Evolutionary conservation across 2,888 invertebrate species (phyloP), one percentile per base, ranked within the genome.

Genomic region (Coelopa pilipes): DNA sequence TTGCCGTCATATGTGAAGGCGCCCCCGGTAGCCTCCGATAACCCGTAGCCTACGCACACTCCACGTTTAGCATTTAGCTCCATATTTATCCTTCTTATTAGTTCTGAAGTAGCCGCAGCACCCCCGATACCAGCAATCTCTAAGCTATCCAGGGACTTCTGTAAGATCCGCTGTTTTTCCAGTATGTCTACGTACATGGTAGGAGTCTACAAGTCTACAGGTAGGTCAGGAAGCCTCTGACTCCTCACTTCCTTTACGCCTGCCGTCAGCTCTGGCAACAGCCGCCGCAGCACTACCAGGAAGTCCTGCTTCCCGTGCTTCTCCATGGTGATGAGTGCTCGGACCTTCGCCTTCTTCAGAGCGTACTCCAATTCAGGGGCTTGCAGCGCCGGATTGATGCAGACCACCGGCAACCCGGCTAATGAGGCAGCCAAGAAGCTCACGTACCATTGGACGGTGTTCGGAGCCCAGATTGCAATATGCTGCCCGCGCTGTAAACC

Each of bases 111-210:
- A 79, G 92, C 92, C 0, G 92, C 89, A 0, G 95, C 89, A 11
- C 94, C 95, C 1, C 93, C 94, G 74, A 91, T 90, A 11, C 92
- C 82, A 0, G 92, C 93, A 17, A 89, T 81, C 74, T 88, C 86
- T 4, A 88, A 78, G 0, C 86, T 85, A 63, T 88, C 86, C 46
- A 90, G 86, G 4, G 88, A 84, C n/a, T 86, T 82, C 5, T 88
- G 85, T 24, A 88, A 76, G 70, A 85, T 83, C 62, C 85, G 86
- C 79, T 90, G 89, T n/a, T 84, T 84, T 65, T 89, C 89, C 69
- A 94, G 83, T 80, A 94, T 88, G 85, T 94, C 94, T 1, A 93
- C 90, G 86, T 92, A 93, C 95, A 95, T 95, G 7, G 95, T 95
- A 1, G 95, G 95, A 0, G 94, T 94, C 46, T 94, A 94, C 81